Conservation (phyloP, 2,888 invertebrate species). For the Parnassius orleans region DNA sequence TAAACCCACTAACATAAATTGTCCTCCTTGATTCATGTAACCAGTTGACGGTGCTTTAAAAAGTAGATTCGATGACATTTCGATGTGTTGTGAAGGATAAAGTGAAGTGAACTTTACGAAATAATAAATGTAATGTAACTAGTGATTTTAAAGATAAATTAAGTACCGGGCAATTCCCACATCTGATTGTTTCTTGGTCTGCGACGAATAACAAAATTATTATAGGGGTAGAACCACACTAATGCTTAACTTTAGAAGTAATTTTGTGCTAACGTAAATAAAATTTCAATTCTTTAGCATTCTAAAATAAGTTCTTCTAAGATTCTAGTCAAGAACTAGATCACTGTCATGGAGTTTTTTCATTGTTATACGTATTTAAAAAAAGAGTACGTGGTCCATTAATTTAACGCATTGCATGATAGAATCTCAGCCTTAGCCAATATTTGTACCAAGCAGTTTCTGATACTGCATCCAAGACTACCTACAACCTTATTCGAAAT, state of each 20-base stretch:
- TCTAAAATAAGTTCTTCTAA: no score
- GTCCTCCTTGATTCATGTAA: constrained; percentile 31
- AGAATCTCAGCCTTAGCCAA: no score
- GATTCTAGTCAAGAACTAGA: no score
- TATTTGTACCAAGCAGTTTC: no score
- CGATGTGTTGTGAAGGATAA: constrained; percentile 31
- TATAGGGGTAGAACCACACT: not conserved
- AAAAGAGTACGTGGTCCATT: no score
- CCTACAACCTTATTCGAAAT: no score
- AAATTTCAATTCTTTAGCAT: no score
- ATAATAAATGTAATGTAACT: constrained; percentile 9
- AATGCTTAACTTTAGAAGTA: not conserved
- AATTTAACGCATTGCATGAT: no score
- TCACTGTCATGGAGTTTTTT: no score
- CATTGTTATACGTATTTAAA: no score
- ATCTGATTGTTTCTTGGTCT: not conserved
- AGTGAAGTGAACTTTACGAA: constrained; percentile 22
- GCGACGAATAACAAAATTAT: not conserved
- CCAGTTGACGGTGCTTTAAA: constrained; percentile 32
- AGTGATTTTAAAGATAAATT: constrained; percentile 2
- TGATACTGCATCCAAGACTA: no score
- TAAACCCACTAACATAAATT: constrained; percentile 34
- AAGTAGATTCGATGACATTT: constrained; percentile 44
- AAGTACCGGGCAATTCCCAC: constrained; percentile 1
- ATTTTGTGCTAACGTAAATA: not conserved